Percentiles rank a stretch among this genome's conserved stretches.
These are phyloP conservation scores for Saturnia pavonia DNA, from an alignment of 2,888 invertebrate species.

Conservation along the genomic window DNA sequence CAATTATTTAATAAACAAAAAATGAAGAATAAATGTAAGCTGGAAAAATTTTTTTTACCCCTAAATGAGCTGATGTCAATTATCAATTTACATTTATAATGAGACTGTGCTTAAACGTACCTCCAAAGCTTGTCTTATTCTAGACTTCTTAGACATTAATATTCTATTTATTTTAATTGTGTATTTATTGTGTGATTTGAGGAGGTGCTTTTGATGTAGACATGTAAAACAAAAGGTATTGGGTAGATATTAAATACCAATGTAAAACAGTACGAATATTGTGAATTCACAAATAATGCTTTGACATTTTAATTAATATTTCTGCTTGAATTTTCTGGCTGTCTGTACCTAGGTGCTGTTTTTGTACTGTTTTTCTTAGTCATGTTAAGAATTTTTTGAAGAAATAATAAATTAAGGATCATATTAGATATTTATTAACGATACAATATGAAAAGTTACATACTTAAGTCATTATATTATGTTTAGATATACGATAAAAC, in stretches of 20 bases:
- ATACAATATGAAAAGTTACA: no score
- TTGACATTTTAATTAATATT: not conserved
- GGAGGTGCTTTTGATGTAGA: constrained; percentile 64
- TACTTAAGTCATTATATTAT: no score
- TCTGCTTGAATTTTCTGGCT: not conserved
- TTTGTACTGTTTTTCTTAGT: not conserved
- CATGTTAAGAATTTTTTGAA: not conserved
- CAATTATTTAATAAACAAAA: not conserved
- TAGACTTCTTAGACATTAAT: constrained; percentile 35
- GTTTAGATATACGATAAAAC: no score
- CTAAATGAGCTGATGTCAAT: not conserved
- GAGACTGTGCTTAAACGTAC: constrained; percentile 44
- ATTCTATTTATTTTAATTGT: constrained; percentile 48
- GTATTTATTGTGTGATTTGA: constrained; percentile 50
- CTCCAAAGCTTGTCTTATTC: constrained; percentile 44
- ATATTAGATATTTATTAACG: no score
- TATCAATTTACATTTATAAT: constrained; percentile 19
- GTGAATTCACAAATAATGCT: not conserved
- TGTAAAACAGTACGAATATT: not conserved
- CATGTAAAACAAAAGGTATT: constrained; percentile 13
- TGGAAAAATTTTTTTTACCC: not conserved
- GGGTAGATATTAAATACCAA: not conserved
- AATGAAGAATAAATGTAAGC: not conserved
- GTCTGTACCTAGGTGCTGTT: not conserved
- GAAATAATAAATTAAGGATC: no score